These are phyloP conservation scores for Nemotelus nigrinus DNA, from an alignment of 2,888 invertebrate species.

Conservation along the genomic window DNA sequence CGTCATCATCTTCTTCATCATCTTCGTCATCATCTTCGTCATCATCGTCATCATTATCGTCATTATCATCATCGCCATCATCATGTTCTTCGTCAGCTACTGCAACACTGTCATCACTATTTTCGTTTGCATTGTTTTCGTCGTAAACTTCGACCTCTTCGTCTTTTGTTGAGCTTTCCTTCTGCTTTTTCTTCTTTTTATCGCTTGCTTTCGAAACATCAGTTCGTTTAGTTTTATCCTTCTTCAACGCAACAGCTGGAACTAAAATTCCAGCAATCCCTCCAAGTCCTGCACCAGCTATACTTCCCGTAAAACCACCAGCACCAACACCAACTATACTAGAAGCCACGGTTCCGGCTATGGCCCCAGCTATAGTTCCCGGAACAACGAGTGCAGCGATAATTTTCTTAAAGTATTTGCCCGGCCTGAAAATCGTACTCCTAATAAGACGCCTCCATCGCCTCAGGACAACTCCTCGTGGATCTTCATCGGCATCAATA, in stretches of 20 bases:
- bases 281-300: slow-evolving; percentile 38
- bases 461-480: slow-evolving; percentile 29
- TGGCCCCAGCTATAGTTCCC: slow-evolving; percentile 30
- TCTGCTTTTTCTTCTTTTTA: not conserved
- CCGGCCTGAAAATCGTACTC: slow-evolving; percentile 2
- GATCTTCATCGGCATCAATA: slow-evolving; percentile 10
- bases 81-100: not conserved
- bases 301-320: slow-evolving; percentile 24
- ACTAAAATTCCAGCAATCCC: slow-evolving; percentile 29
- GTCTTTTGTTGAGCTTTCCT: not conserved
- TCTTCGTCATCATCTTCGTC: not conserved
- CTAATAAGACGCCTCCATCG: slow-evolving; percentile 32
- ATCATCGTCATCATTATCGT: slow-evolving; percentile 2
- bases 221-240: not conserved
- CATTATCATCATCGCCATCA: not conserved
- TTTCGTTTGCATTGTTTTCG: not conserved
- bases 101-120: not conserved
- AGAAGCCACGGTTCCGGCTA: slow-evolving; percentile 26
- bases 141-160: not conserved
- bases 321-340: slow-evolving; percentile 35
- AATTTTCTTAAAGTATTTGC: not conserved
- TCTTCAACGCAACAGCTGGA: not conserved
- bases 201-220: not conserved
- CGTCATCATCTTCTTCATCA: not conserved
- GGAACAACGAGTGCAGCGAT: slow-evolving; percentile 24